Evolutionary conservation across 1,140 invertebrate genomes (phyloP).

Genomic region (Zaprionus ghesquierei): DNA sequence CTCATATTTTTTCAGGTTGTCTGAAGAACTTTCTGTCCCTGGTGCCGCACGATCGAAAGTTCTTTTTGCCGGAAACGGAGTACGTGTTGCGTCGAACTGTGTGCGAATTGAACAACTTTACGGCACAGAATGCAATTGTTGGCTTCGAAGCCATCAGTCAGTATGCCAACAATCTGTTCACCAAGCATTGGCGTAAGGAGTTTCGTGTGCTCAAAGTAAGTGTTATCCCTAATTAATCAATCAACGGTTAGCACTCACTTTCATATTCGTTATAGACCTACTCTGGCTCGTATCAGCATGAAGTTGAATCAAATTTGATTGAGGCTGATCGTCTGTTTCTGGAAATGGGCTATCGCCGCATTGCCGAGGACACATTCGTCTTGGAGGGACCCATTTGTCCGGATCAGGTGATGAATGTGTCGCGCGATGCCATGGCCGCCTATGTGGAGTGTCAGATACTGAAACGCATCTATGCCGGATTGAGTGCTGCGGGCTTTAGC

Average conservation of each 20-base stretch:
- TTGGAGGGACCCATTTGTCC: conserved; percentile 90
- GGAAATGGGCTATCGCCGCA: conserved; percentile 90
- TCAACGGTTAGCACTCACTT: no score
- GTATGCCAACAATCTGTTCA: conserved; percentile 92
- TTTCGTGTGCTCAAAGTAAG: conserved; percentile 90
- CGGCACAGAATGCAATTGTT: conserved; percentile 89
- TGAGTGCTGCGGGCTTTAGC: conserved; percentile 53
- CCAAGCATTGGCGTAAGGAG: conserved; percentile 94
- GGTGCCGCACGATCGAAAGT: conserved; percentile 91
- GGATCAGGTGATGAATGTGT: conserved; percentile 90
- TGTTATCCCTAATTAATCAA: no score
- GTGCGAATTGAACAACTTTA: conserved; percentile 88
- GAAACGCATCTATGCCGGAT: conserved; percentile 84
- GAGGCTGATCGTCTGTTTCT: conserved; percentile 90
- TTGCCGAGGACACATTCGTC: conserved; percentile 83
- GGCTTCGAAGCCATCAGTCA: conserved; percentile 93
- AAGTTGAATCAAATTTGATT: conserved; percentile 90
- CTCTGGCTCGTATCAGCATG: conserved; percentile 93
- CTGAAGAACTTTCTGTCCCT: conserved; percentile 90
- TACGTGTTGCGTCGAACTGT: conserved; percentile 89
- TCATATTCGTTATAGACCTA: conserved; percentile 88
- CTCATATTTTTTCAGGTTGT: conserved; percentile 84
- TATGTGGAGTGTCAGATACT: conserved; percentile 93
- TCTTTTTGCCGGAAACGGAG: conserved; percentile 88
- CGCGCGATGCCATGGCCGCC: conserved; percentile 92